Conservation (phyloP, 2,797 vertebrate species). For the Scolopax bukidnonensis region DNA sequence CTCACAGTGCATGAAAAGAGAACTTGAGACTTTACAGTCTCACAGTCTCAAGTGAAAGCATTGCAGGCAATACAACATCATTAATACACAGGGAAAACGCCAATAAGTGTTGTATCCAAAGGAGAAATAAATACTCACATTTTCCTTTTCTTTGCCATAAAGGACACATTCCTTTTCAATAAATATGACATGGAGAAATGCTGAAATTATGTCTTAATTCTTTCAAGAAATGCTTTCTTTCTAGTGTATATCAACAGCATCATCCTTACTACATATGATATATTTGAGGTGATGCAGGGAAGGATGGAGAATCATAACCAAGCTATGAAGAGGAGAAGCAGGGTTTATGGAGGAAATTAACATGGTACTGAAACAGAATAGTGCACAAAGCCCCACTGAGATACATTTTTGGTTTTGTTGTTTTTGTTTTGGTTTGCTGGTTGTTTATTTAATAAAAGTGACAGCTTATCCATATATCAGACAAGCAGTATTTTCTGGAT, state of each 20-base stretch:
- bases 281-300: not conserved
- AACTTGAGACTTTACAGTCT: not conserved
- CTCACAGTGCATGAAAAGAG: not conserved
- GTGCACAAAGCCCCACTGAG: not conserved
- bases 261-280: not conserved
- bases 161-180: not conserved
- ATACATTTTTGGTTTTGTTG: not conserved
- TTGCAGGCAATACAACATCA: not conserved
- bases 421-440: not conserved
- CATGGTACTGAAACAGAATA: not conserved
- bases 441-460: not conserved
- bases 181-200: accelerated
- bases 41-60: not conserved
- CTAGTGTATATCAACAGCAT: accelerated
- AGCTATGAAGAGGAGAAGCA: not conserved
- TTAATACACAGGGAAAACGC: not conserved
- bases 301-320: not conserved
- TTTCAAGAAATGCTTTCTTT: not conserved
- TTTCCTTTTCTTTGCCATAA: not conserved
- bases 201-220: not conserved
- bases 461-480: not conserved
- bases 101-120: not conserved
- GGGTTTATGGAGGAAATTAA: not conserved
- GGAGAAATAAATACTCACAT: not conserved
- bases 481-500: not conserved